A percentile compares a stretch with the other conserved stretches of the same genome.
phyloP scores from a whole-genome alignment of 2,797 vertebrate genomes.

The Gymnodraco acuticeps region DNA sequence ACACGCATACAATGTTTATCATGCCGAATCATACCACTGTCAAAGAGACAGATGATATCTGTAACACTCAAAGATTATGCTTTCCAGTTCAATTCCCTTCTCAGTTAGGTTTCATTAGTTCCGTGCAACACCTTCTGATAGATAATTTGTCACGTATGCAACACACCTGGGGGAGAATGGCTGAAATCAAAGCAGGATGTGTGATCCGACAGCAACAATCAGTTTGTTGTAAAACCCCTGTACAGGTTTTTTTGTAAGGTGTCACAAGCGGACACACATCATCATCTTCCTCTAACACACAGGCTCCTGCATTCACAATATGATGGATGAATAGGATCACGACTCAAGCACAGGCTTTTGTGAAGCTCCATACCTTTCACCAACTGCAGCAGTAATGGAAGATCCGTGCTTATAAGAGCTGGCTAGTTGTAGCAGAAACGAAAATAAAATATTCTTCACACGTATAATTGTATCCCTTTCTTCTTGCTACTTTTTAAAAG shows the following conservation, averaged over 20 bases:
- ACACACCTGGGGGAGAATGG: slow-evolving; percentile 26
- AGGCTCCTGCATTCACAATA: not conserved
- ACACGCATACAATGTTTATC: slow-evolving; percentile 37
- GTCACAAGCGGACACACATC: not conserved
- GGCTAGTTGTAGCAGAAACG: not conserved
- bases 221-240: slow-evolving; percentile 19
- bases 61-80: slow-evolving; percentile 38
- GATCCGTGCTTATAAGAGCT: not conserved
- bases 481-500: not conserved
- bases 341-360: not conserved
- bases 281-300: not conserved
- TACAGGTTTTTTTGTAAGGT: not conserved
- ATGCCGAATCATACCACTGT: slow-evolving; percentile 53
- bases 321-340: not conserved
- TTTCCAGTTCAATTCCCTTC: slow-evolving; percentile 51
- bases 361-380: too few species aligned
- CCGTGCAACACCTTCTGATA: slow-evolving; percentile 30
- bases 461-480: not conserved
- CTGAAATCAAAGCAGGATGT: slow-evolving; percentile 38
- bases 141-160: slow-evolving; percentile 41
- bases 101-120: slow-evolving; percentile 64
- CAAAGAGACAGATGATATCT: slow-evolving; percentile 58
- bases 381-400: not conserved
- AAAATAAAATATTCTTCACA: not conserved
- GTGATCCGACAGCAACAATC: slow-evolving; percentile 29